phyloP scores from a whole-genome alignment of 2,797 vertebrate genomes.

The Acanthurus tractus region DNA sequence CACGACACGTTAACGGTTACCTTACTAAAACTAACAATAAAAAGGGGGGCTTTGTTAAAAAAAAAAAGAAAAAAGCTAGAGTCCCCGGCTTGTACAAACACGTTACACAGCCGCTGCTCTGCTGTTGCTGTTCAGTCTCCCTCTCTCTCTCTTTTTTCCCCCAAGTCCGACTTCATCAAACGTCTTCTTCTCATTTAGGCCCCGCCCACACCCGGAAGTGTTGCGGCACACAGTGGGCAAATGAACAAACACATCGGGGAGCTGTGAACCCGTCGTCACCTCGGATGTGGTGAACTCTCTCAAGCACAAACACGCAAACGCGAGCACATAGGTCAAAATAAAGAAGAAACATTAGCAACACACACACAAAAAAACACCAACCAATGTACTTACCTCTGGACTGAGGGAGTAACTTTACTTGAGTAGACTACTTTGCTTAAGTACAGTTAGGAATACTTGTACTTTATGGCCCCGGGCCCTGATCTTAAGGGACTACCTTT shows the following conservation, averaged over 20 bases:
- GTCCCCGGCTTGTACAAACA: conserved; percentile 32
- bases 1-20: not conserved
- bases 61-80: not conserved
- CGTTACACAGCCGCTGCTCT: conserved; percentile 20
- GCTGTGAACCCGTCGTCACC: conserved; percentile 37
- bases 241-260: conserved; percentile 42
- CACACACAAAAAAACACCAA: too few species aligned
- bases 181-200: conserved; percentile 40
- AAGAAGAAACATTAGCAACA: not conserved
- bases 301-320: too few species aligned
- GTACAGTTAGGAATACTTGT: not conserved
- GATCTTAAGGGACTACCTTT: too few species aligned
- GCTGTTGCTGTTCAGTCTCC: not conserved
- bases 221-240: conserved; percentile 25
- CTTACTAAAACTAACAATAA: accelerated
- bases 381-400: not conserved
- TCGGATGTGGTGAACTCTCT: not conserved
- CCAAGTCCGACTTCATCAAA: conserved; percentile 33
- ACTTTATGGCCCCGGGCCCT: too few species aligned
- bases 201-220: conserved; percentile 71
- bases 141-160: not conserved
- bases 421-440: not conserved
- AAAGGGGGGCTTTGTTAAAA: too few species aligned
- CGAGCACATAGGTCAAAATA: not conserved
- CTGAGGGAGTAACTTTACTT: not conserved